Percentiles rank a stretch among this genome's conserved stretches.
phyloP scores from a whole-genome alignment of 2,113 vertebrate species.

The Vimba vimba region DNA sequence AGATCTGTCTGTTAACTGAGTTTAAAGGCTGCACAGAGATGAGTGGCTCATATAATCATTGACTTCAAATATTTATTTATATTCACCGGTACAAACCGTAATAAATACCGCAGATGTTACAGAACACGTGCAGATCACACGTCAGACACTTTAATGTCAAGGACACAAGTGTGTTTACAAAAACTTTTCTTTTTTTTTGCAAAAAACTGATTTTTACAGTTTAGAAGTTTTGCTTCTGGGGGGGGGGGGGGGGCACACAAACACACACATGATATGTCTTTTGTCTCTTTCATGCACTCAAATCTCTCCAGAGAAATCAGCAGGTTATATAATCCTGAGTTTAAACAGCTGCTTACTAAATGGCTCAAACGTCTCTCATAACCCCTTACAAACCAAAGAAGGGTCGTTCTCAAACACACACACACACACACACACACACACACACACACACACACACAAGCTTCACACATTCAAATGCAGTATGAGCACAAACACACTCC shows the following conservation, averaged over 20 bases:
- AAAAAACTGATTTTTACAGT: too few relatives aligned
- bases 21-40: background rate
- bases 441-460: conserved; percentile 18
- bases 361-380: background rate
- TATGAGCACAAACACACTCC: background rate
- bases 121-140: background rate
- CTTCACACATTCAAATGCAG: background rate
- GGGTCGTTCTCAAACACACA: background rate
- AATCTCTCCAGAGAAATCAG: conserved; percentile 31
- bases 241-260: background rate
- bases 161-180: background rate
- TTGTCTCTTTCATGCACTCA: background rate
- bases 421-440: conserved; percentile 28
- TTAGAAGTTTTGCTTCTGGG: too few relatives aligned
- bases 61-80: conserved; percentile 7
- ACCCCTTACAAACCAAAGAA: conserved; percentile 17
- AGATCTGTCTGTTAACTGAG: background rate
- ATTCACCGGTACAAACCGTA: background rate
- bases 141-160: background rate
- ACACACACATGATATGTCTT: background rate
- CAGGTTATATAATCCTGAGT: conserved; percentile 41
- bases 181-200: too few relatives aligned
- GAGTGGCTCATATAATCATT: background rate
- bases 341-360: conserved; percentile 54
- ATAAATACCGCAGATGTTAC: background rate